Evolutionary conservation across 2,113 vertebrate genomes (phyloP).

Genomic region (Psittacula cyanocephala): DNA sequence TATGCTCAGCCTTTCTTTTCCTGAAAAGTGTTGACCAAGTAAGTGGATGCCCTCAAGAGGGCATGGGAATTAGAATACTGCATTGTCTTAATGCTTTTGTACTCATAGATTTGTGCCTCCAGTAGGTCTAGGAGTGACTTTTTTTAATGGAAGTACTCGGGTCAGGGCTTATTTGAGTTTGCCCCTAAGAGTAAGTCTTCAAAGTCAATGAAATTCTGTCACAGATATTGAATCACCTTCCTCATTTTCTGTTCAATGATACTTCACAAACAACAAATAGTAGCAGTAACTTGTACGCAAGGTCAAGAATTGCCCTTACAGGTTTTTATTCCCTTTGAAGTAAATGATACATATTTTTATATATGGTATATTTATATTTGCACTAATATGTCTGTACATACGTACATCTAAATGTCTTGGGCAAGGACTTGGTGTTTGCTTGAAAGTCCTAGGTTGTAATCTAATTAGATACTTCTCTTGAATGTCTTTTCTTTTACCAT

Average conservation of each 20-base stretch:
- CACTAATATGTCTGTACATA: background rate
- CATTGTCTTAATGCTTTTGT: background rate
- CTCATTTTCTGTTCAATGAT: background rate
- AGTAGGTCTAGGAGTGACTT: background rate
- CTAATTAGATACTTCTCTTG: background rate
- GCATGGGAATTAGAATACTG: background rate
- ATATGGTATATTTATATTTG: background rate
- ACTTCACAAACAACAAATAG: background rate
- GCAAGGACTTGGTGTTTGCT: background rate
- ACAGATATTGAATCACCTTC: background rate
- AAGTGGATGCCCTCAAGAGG: background rate
- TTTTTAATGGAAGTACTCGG: background rate
- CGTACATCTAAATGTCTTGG: background rate
- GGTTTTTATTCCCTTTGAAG: background rate
- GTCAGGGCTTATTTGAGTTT: background rate
- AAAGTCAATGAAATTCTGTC: background rate
- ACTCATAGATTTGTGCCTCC: background rate
- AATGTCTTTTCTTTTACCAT: background rate
- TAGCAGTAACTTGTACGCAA: background rate
- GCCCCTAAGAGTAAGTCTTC: background rate
- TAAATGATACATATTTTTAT: background rate
- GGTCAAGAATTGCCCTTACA: background rate
- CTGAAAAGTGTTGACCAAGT: background rate
- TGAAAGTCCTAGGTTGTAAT: background rate
- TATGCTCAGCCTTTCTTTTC: background rate